phyloP scores from a whole-genome alignment of 2,888 invertebrate species.

The Apeira syringaria region DNA sequence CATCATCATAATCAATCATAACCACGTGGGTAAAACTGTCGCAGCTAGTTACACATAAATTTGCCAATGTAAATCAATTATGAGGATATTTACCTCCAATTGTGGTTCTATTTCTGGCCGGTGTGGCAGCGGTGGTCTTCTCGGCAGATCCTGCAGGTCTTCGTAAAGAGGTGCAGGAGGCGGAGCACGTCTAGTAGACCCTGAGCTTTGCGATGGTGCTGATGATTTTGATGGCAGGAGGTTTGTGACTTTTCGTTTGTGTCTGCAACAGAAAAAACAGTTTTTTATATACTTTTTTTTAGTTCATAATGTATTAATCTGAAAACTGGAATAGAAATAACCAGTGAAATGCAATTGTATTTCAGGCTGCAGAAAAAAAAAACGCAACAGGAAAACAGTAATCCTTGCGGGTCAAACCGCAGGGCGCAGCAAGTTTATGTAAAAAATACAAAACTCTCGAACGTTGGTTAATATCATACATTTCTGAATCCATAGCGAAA shows the following conservation, averaged over 20 bases:
- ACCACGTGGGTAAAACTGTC: no score
- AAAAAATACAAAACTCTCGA: no score
- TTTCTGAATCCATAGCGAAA: no score
- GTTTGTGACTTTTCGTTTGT: slow-evolving; percentile 94
- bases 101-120: slow-evolving; percentile 75
- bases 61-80: no score
- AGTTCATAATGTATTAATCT: no score
- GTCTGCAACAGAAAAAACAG: slow-evolving; percentile 84
- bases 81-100: slow-evolving; percentile 55
- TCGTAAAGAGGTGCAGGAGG: slow-evolving; percentile 89
- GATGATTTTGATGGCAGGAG: slow-evolving; percentile 92
- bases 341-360: not conserved
- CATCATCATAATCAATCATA: no score
- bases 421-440: no score
- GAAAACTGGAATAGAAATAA: not conserved
- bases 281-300: slow-evolving; percentile 3
- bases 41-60: no score
- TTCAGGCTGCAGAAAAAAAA: no score
- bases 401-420: no score
- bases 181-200: slow-evolving; percentile 77
- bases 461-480: no score
- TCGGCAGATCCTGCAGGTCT: slow-evolving; percentile 88
- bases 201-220: slow-evolving; percentile 74
- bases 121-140: slow-evolving; percentile 76
- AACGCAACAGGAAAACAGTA: no score